Evolutionary conservation across 1,140 invertebrate genomes (phyloP).

Genomic region (Homarus americanus): DNA sequence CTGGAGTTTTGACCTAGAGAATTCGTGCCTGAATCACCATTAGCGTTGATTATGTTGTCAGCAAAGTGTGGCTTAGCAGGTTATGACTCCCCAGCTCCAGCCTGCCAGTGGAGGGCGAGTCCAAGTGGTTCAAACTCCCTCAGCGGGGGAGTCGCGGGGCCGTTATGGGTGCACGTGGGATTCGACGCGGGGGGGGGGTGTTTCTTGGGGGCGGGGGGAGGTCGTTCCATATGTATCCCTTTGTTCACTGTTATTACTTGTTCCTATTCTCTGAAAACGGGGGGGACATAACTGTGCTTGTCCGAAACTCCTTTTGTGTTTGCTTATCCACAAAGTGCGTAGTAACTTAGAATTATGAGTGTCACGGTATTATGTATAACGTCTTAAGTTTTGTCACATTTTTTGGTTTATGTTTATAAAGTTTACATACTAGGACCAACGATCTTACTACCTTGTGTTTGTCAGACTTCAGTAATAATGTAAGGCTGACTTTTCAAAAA

Average conservation of each 20-base stretch:
- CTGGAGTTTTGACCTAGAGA: conserved; percentile 25
- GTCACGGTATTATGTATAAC: no score
- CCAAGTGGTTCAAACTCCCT: conserved; percentile 1
- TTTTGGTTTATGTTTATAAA: no score
- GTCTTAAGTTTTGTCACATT: no score
- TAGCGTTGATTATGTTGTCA: conserved; percentile 67
- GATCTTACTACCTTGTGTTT: no score
- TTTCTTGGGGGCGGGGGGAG: not conserved
- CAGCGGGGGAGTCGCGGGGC: conserved; percentile 18
- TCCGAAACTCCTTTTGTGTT: no score
- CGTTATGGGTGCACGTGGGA: conserved; percentile 12
- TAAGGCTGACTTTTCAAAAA: no score
- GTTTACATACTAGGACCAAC: no score
- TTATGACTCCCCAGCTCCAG: conserved; percentile 32
- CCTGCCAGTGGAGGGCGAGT: conserved; percentile 33
- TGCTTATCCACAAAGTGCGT: no score
- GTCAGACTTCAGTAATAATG: no score
- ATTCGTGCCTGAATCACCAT: conserved; percentile 50
- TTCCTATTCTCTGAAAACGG: not conserved
- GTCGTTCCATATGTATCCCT: not conserved
- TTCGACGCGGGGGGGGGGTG: not conserved
- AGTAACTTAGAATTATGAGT: no score
- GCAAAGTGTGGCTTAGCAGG: conserved; percentile 62
- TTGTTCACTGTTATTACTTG: not conserved
- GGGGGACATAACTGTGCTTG: no score